phyloP scores from a whole-genome alignment of 2,888 invertebrate genomes.

The Colostygia pectinataria region DNA sequence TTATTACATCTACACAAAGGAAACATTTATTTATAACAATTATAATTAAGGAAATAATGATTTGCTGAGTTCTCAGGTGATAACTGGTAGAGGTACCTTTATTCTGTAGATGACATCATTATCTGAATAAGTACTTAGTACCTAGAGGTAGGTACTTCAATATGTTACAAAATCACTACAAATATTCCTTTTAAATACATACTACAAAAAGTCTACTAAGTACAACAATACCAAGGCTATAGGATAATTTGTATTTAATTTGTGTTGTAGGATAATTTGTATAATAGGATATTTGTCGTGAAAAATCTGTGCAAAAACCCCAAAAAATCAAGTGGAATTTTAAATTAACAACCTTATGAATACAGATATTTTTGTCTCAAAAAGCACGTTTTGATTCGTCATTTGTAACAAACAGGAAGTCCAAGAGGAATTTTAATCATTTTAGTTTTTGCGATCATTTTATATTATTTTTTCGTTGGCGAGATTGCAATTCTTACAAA shows the following conservation, averaged over 20 bases:
- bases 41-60: conserved; percentile 6
- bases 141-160: too few species aligned
- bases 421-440: conserved; percentile 7
- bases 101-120: conserved; percentile 16
- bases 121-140: not conserved
- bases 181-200: too few species aligned
- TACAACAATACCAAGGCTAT: too few species aligned
- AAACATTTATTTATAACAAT: conserved; percentile 1
- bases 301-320: not conserved
- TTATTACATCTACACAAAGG: not conserved
- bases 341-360: not conserved
- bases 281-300: too few species aligned
- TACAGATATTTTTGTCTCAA: not conserved
- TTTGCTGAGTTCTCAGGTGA: conserved; percentile 5
- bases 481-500: conserved; percentile 22
- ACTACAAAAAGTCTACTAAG: too few species aligned
- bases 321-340: not conserved
- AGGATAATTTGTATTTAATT: too few species aligned
- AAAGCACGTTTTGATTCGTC: conserved; percentile 3
- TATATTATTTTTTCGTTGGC: conserved; percentile 1
- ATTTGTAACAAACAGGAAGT: conserved; percentile 5
- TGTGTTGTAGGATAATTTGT: too few species aligned
- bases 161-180: too few species aligned
- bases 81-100: conserved; percentile 15
- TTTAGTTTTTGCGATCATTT: conserved; percentile 2